Evolutionary conservation across 2,113 vertebrate species (phyloP).

Genomic region (Rallus limicola): DNA sequence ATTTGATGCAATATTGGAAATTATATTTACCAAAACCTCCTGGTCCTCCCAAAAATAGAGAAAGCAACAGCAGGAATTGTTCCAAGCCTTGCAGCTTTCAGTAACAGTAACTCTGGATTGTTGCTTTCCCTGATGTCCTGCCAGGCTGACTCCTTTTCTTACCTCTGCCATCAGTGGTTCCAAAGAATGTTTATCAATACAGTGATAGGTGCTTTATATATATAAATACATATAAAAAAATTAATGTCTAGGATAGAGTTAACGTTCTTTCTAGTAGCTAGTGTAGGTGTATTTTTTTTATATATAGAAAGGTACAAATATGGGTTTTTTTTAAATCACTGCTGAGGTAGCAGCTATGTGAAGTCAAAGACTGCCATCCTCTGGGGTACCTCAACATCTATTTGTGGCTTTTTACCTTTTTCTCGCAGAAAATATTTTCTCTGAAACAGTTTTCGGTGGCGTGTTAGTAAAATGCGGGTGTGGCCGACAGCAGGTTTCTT

Average conservation of each 20-base stretch:
- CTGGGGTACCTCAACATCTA: neutral
- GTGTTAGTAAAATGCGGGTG: neutral
- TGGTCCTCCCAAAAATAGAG: neutral
- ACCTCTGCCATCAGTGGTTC: too few species aligned
- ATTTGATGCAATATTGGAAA: neutral
- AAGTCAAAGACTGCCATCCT: neutral
- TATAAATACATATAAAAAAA: too few species aligned
- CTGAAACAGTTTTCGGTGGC: neutral
- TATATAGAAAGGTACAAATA: neutral
- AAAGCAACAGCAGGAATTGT: neutral
- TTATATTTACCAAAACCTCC: neutral
- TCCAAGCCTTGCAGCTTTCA: neutral
- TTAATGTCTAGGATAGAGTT: too few species aligned
- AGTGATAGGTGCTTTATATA: too few species aligned
- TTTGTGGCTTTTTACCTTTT: slow-evolving; percentile 40
- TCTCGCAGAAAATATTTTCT: neutral
- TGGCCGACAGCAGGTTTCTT: neutral
- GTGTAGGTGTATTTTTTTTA: neutral
- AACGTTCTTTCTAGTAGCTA: too few species aligned
- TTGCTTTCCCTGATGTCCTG: neutral
- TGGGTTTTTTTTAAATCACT: neutral
- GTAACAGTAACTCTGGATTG: neutral
- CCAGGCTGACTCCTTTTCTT: too few species aligned
- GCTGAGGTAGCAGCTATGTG: neutral
- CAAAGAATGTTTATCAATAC: too few species aligned